Evolutionary conservation across 2,113 vertebrate species (phyloP).

Genomic region (Genyomyrus donnyi): DNA sequence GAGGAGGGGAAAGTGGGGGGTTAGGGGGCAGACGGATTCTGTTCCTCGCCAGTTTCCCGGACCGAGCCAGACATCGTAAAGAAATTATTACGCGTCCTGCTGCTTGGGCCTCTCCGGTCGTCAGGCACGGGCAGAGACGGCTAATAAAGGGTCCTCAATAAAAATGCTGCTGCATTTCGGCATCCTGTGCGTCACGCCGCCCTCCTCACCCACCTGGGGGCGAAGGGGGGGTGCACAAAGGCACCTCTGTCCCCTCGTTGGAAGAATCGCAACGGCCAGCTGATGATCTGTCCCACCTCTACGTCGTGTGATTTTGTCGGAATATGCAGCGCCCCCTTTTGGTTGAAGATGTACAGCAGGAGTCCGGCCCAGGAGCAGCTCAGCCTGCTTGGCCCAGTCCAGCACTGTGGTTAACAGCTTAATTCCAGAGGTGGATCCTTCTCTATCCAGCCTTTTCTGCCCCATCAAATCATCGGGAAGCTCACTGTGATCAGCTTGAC

Average conservation of each 20-base stretch:
- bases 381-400: no score
- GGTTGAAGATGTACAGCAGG: neutral
- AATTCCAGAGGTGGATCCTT: no score
- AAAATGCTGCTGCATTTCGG: neutral
- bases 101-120: neutral
- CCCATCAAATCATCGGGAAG: neutral
- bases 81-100: neutral
- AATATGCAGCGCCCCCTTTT: neutral
- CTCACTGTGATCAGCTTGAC: neutral
- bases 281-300: neutral
- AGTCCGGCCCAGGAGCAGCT: no score
- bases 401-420: no score
- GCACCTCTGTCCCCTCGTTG: neutral
- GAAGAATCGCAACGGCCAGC: neutral
- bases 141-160: neutral
- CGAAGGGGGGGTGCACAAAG: neutral
- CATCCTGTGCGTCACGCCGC: neutral
- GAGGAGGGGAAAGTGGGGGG: neutral
- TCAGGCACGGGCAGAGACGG: neutral
- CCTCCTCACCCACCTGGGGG: neutral
- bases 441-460: neutral
- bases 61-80: neutral
- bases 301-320: neutral
- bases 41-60: neutral
- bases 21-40: neutral